These are phyloP conservation scores for Barbus barbus DNA, from an alignment of 2,113 vertebrate species.

Conservation along the genomic window DNA sequence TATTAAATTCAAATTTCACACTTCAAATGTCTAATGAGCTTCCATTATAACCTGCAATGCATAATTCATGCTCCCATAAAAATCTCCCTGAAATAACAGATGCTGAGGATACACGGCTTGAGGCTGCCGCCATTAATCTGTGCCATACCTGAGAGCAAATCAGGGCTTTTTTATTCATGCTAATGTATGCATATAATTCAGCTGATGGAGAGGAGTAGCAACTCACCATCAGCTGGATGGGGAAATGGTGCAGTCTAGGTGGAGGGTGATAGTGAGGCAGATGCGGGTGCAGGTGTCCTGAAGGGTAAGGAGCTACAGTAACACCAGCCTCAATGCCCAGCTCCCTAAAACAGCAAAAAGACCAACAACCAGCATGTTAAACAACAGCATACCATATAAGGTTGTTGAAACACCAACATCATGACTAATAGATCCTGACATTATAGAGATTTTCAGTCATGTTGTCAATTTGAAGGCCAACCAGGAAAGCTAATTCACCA, in stretches of 20 bases:
- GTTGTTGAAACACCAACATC: neutral
- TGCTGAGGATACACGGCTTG: slow-evolving; percentile 55
- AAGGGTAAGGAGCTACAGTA: slow-evolving; percentile 89
- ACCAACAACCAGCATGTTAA: slow-evolving; percentile 26
- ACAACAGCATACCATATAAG: no score
- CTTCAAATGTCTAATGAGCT: slow-evolving; percentile 63
- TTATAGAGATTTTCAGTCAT: neutral
- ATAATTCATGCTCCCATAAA: slow-evolving; percentile 74
- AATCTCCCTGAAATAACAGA: slow-evolving; percentile 69
- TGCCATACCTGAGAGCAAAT: slow-evolving; percentile 58
- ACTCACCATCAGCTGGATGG: slow-evolving; percentile 94
- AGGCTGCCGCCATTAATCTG: slow-evolving; percentile 62
- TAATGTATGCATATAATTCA: slow-evolving; percentile 60
- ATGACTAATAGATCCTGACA: neutral
- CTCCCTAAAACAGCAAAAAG: slow-evolving; percentile 79
- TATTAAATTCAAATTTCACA: slow-evolving; percentile 55
- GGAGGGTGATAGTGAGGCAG: slow-evolving; percentile 94
- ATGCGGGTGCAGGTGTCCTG: slow-evolving; percentile 93
- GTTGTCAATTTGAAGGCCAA: neutral
- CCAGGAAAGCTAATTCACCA: neutral
- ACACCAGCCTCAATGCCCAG: slow-evolving; percentile 96
- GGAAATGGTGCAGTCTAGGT: slow-evolving; percentile 95
- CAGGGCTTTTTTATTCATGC: slow-evolving; percentile 62
- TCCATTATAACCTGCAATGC: slow-evolving; percentile 61
- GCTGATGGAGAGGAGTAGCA: neutral